Percentiles rank a stretch among this genome's conserved stretches.
phyloP scores from a whole-genome alignment of 2,797 vertebrate species.

The Etheostoma perlongum region DNA sequence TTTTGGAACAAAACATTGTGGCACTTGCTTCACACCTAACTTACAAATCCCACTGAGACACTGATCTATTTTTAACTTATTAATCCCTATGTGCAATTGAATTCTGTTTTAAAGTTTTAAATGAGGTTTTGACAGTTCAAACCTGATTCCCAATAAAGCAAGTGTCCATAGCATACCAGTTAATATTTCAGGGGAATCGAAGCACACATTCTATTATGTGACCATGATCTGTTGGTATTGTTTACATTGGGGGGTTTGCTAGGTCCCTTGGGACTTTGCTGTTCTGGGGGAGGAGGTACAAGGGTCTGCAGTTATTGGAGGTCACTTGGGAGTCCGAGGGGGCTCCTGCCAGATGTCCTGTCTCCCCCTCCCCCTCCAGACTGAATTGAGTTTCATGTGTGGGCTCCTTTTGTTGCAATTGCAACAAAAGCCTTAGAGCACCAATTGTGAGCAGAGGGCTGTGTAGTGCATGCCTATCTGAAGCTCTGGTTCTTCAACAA shows the following conservation, averaged over 20 bases:
- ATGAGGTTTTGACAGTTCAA: not conserved
- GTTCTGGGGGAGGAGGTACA: slow-evolving; percentile 43
- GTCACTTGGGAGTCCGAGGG: slow-evolving; percentile 64
- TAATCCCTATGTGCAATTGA: not conserved
- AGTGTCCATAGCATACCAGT: slow-evolving; percentile 35
- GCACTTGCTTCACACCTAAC: slow-evolving; percentile 15
- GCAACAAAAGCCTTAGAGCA: slow-evolving; percentile 71
- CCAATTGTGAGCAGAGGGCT: slow-evolving; percentile 34
- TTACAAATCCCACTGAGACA: not conserved
- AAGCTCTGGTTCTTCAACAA: slow-evolving; percentile 21
- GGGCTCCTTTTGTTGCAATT: slow-evolving; percentile 60
- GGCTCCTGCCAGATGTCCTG: slow-evolving; percentile 85
- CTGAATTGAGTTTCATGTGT: slow-evolving; percentile 40
- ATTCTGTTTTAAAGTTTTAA: not conserved
- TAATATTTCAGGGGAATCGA: slow-evolving; percentile 44
- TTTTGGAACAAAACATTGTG: slow-evolving; percentile 52
- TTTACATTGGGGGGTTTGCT: slow-evolving; percentile 50
- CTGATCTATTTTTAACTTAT: not conserved
- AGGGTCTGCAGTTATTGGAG: slow-evolving; percentile 62
- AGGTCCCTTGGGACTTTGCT: slow-evolving; percentile 43
- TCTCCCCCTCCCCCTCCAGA: slow-evolving; percentile 71
- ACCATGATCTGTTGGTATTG: slow-evolving; percentile 40
- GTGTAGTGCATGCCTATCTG: slow-evolving; percentile 7
- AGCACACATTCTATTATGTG: slow-evolving; percentile 20
- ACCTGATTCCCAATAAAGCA: not conserved